These are phyloP conservation scores for Urechis unicinctus DNA, from an alignment of 2,888 invertebrate species.

Conservation along the genomic window DNA sequence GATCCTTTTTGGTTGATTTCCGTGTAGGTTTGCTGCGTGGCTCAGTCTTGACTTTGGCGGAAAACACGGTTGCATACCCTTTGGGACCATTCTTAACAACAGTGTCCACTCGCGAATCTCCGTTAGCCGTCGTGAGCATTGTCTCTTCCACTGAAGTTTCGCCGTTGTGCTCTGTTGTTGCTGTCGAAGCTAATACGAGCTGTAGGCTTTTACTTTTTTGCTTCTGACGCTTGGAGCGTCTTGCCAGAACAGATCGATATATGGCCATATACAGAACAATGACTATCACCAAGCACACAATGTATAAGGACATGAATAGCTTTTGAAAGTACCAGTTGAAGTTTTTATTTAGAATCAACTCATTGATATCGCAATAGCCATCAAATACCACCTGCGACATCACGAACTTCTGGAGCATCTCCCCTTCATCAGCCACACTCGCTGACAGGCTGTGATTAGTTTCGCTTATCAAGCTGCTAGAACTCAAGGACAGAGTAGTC, in stretches of 20 bases:
- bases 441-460: not conserved
- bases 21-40: not conserved
- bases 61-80: not conserved
- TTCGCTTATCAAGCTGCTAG: not conserved
- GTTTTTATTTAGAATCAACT: conserved; percentile 22
- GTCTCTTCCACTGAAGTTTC: conserved; percentile 17
- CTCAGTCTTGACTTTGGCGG: not conserved
- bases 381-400: too few species aligned
- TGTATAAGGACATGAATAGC: conserved; percentile 37
- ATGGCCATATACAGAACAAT: conserved; percentile 43
- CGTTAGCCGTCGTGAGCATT: conserved; percentile 21
- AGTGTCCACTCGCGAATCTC: conserved; percentile 15
- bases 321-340: conserved; percentile 37
- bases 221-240: conserved; percentile 18
- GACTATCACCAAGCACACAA: conserved; percentile 43
- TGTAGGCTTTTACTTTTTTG: conserved; percentile 17
- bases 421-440: not conserved
- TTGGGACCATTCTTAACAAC: not conserved
- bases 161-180: conserved; percentile 4
- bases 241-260: conserved; percentile 34
- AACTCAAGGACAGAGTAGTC: not conserved
- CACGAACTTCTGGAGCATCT: not conserved
- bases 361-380: conserved; percentile 30
- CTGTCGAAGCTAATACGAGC: conserved; percentile 6
- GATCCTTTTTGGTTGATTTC: conserved; percentile 20